phyloP scores from a whole-genome alignment of 1,140 invertebrate species.

The Diachasma alloeum region DNA sequence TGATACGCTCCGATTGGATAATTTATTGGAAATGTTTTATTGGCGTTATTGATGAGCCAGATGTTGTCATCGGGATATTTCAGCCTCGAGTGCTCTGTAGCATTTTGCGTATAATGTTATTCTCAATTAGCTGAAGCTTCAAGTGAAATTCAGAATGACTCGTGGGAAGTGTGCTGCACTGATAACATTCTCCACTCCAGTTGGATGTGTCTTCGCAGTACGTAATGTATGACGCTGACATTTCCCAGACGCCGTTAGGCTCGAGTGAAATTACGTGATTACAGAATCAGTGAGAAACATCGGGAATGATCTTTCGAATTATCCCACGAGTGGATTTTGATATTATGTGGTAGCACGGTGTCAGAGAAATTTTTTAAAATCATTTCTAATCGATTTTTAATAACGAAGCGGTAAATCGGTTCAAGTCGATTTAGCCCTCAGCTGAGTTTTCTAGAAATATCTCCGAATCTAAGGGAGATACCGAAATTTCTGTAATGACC shows the following conservation, averaged over 20 bases:
- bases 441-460: background rate
- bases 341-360: background rate
- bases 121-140: background rate
- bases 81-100: background rate
- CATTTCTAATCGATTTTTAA: too few relatives aligned
- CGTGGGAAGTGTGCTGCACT: too few relatives aligned
- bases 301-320: constrained; percentile 10
- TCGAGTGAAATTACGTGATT: background rate
- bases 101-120: background rate
- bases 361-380: too few relatives aligned
- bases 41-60: constrained; percentile 27
- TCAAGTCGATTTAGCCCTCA: background rate
- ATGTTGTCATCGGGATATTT: constrained; percentile 7
- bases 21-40: constrained; percentile 48
- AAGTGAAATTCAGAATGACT: too few relatives aligned
- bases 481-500: too few relatives aligned
- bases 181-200: too few relatives aligned
- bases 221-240: too few relatives aligned
- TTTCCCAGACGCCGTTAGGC: background rate
- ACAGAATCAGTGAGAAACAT: background rate
- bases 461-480: too few relatives aligned
- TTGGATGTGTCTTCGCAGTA: too few relatives aligned
- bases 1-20: constrained; percentile 60
- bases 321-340: background rate
- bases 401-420: too few relatives aligned